Evolutionary conservation across 2,888 invertebrate genomes (phyloP).

Genomic region (Hetaerina titia): DNA sequence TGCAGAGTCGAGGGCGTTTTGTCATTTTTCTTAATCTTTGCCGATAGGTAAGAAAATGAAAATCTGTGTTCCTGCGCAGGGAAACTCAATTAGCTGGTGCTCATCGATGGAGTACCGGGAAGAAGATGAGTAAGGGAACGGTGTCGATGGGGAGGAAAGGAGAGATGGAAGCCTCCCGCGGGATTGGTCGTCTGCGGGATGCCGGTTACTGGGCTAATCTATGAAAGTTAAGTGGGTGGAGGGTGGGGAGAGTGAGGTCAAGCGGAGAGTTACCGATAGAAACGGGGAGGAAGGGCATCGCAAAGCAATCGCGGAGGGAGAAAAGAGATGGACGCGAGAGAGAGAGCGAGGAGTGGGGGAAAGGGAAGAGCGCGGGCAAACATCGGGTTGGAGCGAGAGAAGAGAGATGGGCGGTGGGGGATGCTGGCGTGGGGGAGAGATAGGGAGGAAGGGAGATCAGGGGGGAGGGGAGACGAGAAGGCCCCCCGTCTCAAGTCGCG

Average conservation of each 20-base stretch:
- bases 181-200: neutral
- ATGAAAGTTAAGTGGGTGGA: neutral
- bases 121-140: no score
- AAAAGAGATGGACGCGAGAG: neutral
- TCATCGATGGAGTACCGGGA: no score
- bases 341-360: neutral
- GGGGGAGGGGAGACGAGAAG: neutral
- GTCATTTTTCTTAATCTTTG: no score
- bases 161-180: neutral
- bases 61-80: no score
- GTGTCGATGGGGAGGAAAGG: neutral
- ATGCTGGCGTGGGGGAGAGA: neutral
- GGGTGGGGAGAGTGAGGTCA: neutral
- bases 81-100: no score
- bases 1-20: no score
- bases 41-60: no score
- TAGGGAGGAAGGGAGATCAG: conserved; percentile 6
- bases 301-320: neutral
- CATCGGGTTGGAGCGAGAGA: neutral
- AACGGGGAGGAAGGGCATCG: neutral
- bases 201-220: conserved; percentile 30
- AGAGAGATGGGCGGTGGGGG: neutral
- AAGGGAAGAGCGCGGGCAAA: neutral
- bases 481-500: conserved; percentile 58
- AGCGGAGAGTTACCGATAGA: neutral